Percentiles rank a stretch among this genome's conserved stretches.
Conservation (phyloP, 2,113 vertebrate genomes). For the Rhabdornis inornatus region DNA sequence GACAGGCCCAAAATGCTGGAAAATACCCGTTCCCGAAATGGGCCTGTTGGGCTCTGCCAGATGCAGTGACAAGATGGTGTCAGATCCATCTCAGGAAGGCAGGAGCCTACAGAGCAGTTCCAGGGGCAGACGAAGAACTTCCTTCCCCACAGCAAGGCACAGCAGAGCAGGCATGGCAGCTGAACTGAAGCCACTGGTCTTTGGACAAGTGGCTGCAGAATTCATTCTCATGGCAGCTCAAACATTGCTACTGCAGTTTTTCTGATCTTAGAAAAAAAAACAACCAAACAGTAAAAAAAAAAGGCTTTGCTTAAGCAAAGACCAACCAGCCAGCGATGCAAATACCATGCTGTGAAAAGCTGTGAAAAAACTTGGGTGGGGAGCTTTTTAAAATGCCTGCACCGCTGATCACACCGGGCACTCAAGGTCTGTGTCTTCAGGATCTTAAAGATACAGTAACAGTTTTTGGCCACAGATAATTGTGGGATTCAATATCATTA, state of each 20-base stretch:
- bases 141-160: neutral
- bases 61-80: neutral
- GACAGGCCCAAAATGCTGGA: neutral
- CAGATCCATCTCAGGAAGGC: neutral
- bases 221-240: neutral
- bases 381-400: neutral
- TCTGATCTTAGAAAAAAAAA: fast-evolving
- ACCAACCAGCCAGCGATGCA: fast-evolving
- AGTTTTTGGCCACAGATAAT: neutral
- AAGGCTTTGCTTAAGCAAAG: neutral
- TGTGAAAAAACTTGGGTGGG: neutral
- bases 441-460: neutral
- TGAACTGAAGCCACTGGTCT: neutral
- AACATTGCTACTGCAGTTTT: neutral
- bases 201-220: neutral
- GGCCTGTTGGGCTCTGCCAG: no score
- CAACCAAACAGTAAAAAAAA: neutral
- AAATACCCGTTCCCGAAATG: neutral
- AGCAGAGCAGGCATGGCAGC: neutral
- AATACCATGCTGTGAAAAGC: neutral
- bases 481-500: neutral
- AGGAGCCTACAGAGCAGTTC: neutral
- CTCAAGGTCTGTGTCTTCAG: neutral
- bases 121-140: no score
- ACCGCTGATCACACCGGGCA: fast-evolving